Percentiles rank a stretch among this genome's conserved stretches.
Conservation (phyloP, 2,888 invertebrate species). For the Slavum lentiscoides region DNA sequence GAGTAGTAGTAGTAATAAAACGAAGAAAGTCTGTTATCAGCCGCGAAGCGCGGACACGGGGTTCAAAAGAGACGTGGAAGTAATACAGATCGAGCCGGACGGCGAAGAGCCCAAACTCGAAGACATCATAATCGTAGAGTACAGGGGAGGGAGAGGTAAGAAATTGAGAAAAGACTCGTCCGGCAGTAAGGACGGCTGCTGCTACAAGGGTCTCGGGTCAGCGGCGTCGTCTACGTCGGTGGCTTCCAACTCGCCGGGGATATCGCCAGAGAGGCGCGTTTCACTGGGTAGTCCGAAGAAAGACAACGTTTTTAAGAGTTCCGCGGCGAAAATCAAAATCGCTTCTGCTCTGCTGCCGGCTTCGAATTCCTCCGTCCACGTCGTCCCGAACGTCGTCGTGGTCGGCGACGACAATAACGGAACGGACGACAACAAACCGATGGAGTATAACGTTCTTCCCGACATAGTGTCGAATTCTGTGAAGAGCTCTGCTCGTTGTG, state of each 20-base stretch:
- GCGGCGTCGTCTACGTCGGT: slow-evolving; percentile 25
- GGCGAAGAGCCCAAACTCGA: slow-evolving; percentile 54
- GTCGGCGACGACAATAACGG: slow-evolving; percentile 5
- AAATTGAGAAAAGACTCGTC: slow-evolving; percentile 53
- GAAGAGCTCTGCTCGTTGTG: slow-evolving; percentile 1
- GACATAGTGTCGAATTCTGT: slow-evolving; percentile 47
- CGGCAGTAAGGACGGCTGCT: slow-evolving; percentile 29
- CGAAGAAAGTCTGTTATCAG: slow-evolving; percentile 45
- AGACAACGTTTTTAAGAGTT: slow-evolving; percentile 35
- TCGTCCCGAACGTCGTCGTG: slow-evolving; percentile 42
- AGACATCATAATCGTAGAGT: slow-evolving; percentile 56
- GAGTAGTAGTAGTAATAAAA: slow-evolving; percentile 13
- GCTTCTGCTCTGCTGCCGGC: slow-evolving; percentile 15
- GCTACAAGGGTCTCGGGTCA: slow-evolving; percentile 20
- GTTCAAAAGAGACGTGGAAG: slow-evolving; percentile 56
- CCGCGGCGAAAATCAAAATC: slow-evolving; percentile 34
- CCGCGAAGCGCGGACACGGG: slow-evolving; percentile 45
- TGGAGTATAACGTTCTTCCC: slow-evolving; percentile 15
- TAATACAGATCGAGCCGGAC: slow-evolving; percentile 57
- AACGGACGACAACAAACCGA: slow-evolving; percentile 17
- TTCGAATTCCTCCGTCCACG: slow-evolving; percentile 14
- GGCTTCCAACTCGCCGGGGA: slow-evolving; percentile 36
- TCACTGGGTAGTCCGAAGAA: slow-evolving; percentile 6
- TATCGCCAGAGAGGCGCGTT: slow-evolving; percentile 30
- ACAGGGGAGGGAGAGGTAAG: slow-evolving; percentile 55